Conservation (phyloP, 2,888 invertebrate genomes). For the Tineola bisselliella region DNA sequence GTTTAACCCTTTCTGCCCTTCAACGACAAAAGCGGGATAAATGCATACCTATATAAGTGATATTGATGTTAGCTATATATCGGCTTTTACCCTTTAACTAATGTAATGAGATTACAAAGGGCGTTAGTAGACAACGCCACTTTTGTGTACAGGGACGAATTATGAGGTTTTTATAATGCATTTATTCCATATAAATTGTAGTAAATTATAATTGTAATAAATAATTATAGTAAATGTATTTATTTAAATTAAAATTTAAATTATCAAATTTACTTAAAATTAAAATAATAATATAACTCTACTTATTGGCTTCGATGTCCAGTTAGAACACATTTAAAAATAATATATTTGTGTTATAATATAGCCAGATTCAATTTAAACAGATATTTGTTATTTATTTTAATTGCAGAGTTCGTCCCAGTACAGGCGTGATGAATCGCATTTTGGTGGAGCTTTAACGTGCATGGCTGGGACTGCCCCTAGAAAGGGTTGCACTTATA, state of each 20-base stretch:
- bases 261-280: no score
- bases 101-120: slow-evolving; percentile 62
- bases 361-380: no score
- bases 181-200: no score
- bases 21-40: neutral
- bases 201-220: no score
- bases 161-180: slow-evolving; percentile 8
- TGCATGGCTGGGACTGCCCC: slow-evolving; percentile 24
- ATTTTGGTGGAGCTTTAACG: slow-evolving; percentile 51
- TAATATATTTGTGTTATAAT: no score
- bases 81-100: slow-evolving; percentile 57
- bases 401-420: slow-evolving; percentile 25
- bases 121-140: slow-evolving; percentile 34
- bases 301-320: no score
- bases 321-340: no score
- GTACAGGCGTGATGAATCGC: slow-evolving; percentile 41
- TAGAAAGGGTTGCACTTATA: slow-evolving; percentile 36
- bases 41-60: slow-evolving; percentile 19
- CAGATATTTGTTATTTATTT: no score
- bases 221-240: no score
- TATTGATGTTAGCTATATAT: slow-evolving; percentile 46
- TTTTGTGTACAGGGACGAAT: slow-evolving; percentile 29
- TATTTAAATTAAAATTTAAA: no score
- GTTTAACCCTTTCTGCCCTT: neutral
- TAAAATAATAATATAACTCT: no score